Percentiles rank a stretch among this genome's conserved stretches.
phyloP scores from a whole-genome alignment of 2,113 vertebrate species.

The Pollachius pollachius region DNA sequence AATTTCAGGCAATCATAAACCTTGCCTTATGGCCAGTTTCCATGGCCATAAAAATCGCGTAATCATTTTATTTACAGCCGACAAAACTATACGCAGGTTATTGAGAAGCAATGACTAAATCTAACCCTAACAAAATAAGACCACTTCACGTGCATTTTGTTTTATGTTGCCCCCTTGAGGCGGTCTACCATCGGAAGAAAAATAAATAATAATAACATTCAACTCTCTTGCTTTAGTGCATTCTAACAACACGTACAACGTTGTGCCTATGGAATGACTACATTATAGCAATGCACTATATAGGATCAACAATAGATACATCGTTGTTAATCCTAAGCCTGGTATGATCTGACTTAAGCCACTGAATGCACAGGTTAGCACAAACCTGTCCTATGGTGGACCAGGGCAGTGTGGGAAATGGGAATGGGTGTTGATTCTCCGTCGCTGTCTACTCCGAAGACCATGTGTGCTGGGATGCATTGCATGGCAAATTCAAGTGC shows the following conservation, averaged over 20 bases:
- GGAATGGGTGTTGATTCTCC: background rate
- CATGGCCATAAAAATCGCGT: too few relatives aligned
- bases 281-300: background rate
- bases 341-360: slow-evolving; percentile 47
- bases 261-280: background rate
- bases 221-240: too few relatives aligned
- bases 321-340: slow-evolving; percentile 59
- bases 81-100: too few relatives aligned
- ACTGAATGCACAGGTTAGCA: slow-evolving; percentile 38
- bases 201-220: background rate
- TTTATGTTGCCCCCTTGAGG: slow-evolving; percentile 48
- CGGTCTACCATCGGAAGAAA: background rate
- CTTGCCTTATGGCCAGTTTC: too few relatives aligned
- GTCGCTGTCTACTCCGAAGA: background rate
- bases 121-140: too few relatives aligned
- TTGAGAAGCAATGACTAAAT: too few relatives aligned
- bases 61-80: too few relatives aligned
- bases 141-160: background rate
- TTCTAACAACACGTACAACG: background rate
- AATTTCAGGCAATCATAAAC: too few relatives aligned
- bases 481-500: too few relatives aligned
- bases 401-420: background rate
- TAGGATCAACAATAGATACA: slow-evolving; percentile 29
- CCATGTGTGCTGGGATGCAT: too few relatives aligned
- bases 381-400: slow-evolving; percentile 18